Evolutionary conservation across 1,140 invertebrate species (phyloP).

Genomic region (Trichoplusia ni): DNA sequence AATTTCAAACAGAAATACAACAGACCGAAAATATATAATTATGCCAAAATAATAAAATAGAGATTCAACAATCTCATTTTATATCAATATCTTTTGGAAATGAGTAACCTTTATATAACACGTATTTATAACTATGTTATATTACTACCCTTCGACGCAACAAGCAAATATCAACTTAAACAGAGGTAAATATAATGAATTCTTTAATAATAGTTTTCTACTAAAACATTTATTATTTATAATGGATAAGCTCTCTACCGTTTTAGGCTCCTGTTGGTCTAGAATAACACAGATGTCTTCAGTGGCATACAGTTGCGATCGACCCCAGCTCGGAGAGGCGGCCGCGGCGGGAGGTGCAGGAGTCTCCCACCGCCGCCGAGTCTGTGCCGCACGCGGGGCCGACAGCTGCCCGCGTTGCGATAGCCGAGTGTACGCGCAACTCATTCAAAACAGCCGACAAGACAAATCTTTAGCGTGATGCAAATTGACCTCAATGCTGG

Average conservation of each 20-base stretch:
- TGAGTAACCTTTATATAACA: slow-evolving; percentile 64
- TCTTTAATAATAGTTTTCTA: slow-evolving; percentile 69
- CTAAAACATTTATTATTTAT: slow-evolving; percentile 77
- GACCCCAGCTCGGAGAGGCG: too few relatives aligned
- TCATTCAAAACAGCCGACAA: slow-evolving; percentile 16
- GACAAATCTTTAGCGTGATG: slow-evolving; percentile 28
- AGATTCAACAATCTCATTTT: slow-evolving; percentile 53
- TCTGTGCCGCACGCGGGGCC: slow-evolving; percentile 7
- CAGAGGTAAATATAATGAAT: slow-evolving; percentile 75
- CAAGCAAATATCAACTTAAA: slow-evolving; percentile 76
- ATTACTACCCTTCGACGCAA: slow-evolving; percentile 58
- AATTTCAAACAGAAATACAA: slow-evolving; percentile 54
- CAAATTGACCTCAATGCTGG: not conserved
- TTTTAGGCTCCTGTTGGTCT: slow-evolving; percentile 72
- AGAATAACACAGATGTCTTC: slow-evolving; percentile 60
- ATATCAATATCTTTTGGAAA: slow-evolving; percentile 47
- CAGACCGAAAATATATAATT: slow-evolving; percentile 46
- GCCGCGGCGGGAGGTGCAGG: slow-evolving; percentile 41
- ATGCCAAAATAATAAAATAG: slow-evolving; percentile 48
- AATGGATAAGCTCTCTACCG: slow-evolving; percentile 75
- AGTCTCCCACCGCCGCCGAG: slow-evolving; percentile 28
- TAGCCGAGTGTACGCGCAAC: slow-evolving; percentile 25
- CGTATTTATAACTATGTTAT: slow-evolving; percentile 64
- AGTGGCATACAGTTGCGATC: not conserved
- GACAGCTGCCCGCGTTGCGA: not conserved